A percentile compares a stretch with the other conserved stretches of the same genome.
Conservation (phyloP, 1,140 invertebrate genomes). For the Amyelois transitella region DNA sequence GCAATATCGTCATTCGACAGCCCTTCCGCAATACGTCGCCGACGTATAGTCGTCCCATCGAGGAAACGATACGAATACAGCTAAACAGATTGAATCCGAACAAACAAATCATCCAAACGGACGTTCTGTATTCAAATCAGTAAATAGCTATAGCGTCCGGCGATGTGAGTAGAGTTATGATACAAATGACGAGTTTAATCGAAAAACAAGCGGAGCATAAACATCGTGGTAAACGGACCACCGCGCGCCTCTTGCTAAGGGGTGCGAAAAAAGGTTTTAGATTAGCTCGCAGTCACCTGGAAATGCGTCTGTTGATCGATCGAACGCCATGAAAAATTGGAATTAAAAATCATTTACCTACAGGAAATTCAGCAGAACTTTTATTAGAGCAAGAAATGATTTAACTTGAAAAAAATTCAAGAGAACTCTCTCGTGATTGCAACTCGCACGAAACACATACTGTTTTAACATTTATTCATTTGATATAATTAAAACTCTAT, state of each 20-base stretch:
- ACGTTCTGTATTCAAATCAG: constrained; percentile 25
- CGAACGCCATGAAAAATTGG: background rate
- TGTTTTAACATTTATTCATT: too few relatives aligned
- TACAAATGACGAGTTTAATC: constrained; percentile 46
- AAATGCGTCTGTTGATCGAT: background rate
- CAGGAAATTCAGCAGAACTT: too few relatives aligned
- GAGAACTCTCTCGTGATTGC: too few relatives aligned
- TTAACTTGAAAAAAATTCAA: too few relatives aligned
- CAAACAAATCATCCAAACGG: constrained; percentile 28
- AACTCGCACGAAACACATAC: background rate
- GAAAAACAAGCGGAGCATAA: constrained; percentile 42
- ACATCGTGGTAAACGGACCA: constrained; percentile 22
- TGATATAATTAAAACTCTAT: too few relatives aligned
- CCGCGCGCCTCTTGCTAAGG: background rate
- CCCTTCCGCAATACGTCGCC: constrained; percentile 1
- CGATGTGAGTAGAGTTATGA: constrained; percentile 14
- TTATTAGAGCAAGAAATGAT: too few relatives aligned
- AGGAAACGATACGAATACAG: constrained; percentile 16
- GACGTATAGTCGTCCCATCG: constrained; percentile 7
- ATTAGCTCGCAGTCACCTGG: constrained; percentile 4
- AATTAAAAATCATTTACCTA: background rate
- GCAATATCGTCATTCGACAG: background rate
- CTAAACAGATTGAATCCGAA: constrained; percentile 23
- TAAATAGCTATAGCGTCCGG: constrained; percentile 21
- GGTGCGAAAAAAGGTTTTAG: background rate